Base-by-base conservation (phyloP, 2,797 vertebrate genomes). In the Paguma larvata region DNA sequence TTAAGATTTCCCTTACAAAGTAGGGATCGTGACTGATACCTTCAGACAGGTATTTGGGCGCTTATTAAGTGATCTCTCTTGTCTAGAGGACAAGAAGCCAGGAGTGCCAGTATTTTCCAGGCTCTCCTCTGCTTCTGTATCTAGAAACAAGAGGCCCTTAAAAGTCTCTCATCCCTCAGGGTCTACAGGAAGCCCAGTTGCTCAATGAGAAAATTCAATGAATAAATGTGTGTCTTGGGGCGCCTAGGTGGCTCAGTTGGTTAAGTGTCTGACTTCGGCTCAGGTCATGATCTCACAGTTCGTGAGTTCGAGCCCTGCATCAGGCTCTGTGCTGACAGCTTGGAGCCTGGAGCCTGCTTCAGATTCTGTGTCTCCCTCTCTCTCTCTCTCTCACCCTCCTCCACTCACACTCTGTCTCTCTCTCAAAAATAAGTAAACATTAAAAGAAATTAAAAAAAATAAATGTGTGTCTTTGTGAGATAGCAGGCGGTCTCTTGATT, bases 1-100 rank as follows among this genome's bases (percentile, higher is more conserved):
- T 62, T 9, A 91, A 51, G 18, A 65, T 91, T 91, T 88, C 32
- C 34, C 51, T 68, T 83, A 73, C 34, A 75, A 75, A 48, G 65
- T 62, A 56, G 13, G 72, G 51, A 73, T 53, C 2, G 2, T 53
- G 30, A 89, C 56, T 15, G 46, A 70, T 75, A 56, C 0, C 6
- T 48, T n/a, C 73, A 72, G 34, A 32, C 12, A 44, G 46, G 41
- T 68, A 70, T 68, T 48, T 21, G 79, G 78, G 4, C 51, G 30
- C 13, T 73, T 51, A 34, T 10, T 65, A 51, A 46, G 14, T 38
- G 23, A 53, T 41, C 23, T 14, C 7, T 88, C 3, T 87, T 68
- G 21, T 62, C 62, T 73, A 68, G 27, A 78, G 38, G 68, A 13
- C 0, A 13, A 70, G 34, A 3, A 41, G 23, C 19, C n/a, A 46